Percentiles rank a stretch among this genome's conserved stretches.
Conservation (phyloP, 2,888 invertebrate species). For the Eretmocerus hayati region DNA sequence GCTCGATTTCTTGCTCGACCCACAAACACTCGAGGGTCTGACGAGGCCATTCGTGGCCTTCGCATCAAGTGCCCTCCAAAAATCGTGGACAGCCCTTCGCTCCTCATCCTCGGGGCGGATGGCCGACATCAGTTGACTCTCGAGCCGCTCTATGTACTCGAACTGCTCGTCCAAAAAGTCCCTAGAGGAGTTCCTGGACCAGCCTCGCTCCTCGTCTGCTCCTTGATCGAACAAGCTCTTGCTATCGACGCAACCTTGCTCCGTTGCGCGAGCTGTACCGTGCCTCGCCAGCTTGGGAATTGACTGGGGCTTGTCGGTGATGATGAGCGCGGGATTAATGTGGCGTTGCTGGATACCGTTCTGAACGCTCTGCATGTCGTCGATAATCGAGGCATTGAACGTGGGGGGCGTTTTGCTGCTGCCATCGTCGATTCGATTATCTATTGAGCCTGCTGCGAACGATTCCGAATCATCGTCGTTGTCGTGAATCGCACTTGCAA, state of each 20-base stretch:
- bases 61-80: too few relatives aligned
- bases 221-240: slow-evolving; percentile 40
- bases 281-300: slow-evolving; percentile 30
- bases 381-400: slow-evolving; percentile 39
- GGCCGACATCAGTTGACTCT: slow-evolving; percentile 36
- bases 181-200: slow-evolving; percentile 33
- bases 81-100: slow-evolving; percentile 27
- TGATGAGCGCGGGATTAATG: slow-evolving; percentile 40
- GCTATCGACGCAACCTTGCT: slow-evolving; percentile 41
- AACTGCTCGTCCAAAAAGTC: slow-evolving; percentile 30
- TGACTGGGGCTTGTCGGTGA: slow-evolving; percentile 33
- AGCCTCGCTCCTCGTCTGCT: slow-evolving; percentile 32
- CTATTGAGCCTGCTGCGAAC: too few relatives aligned
- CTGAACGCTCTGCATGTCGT: slow-evolving; percentile 23
- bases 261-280: slow-evolving; percentile 36
- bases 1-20: slow-evolving; percentile 21
- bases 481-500: too few relatives aligned
- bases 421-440: slow-evolving; percentile 15
- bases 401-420: slow-evolving; percentile 30
- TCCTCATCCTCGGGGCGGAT: slow-evolving; percentile 37
- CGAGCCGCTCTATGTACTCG: slow-evolving; percentile 35
- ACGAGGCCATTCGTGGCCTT: too few relatives aligned
- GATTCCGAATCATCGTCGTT: too few relatives aligned
- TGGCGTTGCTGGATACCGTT: slow-evolving; percentile 26
- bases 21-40: too few relatives aligned